Conservation (phyloP, 2,888 invertebrate species). For the Pimpla rufipes region DNA sequence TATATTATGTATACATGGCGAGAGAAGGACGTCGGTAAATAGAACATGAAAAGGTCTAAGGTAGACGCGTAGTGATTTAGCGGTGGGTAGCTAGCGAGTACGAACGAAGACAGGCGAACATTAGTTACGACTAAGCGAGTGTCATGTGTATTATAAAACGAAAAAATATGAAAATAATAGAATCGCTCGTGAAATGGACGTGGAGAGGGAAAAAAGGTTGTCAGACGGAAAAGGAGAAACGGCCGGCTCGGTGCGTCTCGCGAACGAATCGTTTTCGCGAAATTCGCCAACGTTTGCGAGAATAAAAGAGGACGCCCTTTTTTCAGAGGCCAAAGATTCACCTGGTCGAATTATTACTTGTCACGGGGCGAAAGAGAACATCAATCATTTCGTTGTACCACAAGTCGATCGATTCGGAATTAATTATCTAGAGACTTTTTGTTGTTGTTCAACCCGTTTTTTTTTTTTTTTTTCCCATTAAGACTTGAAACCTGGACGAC, state of each 20-base stretch:
- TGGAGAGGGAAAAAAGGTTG: background rate
- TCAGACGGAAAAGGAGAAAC: background rate
- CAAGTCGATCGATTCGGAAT: background rate
- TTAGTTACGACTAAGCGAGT: slow-evolving; percentile 6
- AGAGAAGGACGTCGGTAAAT: slow-evolving; percentile 15
- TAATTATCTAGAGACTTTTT: background rate
- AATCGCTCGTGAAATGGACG: background rate
- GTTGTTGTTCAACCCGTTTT: background rate
- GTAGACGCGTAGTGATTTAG: background rate
- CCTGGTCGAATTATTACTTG: slow-evolving; percentile 5
- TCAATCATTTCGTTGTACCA: background rate
- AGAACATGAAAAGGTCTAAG: slow-evolving; percentile 17
- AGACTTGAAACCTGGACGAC: background rate
- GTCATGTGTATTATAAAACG: slow-evolving; percentile 19
- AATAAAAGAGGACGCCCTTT: background rate
- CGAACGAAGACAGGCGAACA: background rate
- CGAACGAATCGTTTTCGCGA: background rate
- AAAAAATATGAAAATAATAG: background rate
- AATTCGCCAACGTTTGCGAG: background rate
- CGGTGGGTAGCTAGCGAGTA: background rate
- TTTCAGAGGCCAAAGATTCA: background rate
- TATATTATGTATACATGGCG: slow-evolving; percentile 35
- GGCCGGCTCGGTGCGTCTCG: slow-evolving; percentile 27
- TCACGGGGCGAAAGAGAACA: background rate
- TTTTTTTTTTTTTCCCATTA: too few relatives aligned